Percentiles rank a stretch among this genome's conserved stretches.
Conservation (phyloP, 2,888 invertebrate genomes). For the Bimastos eiseni region DNA sequence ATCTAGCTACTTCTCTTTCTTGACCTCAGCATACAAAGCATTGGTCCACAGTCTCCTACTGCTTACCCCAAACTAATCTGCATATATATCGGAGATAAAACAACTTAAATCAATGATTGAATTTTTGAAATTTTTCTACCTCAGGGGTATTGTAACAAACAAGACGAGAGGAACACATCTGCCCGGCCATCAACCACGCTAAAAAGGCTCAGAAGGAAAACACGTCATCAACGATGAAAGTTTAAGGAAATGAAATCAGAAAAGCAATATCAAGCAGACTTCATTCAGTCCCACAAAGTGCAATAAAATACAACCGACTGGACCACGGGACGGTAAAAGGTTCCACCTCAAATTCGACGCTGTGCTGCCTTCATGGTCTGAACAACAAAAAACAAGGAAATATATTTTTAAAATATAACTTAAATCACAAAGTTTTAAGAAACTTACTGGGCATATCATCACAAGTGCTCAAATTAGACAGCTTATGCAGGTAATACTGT, state of each 20-base stretch:
- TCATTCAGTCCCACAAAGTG: not conserved
- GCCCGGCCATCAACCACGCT: not conserved
- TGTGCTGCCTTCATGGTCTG: not conserved
- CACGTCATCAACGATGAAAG: not conserved
- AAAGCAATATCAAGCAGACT: not conserved
- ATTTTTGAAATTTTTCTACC: not conserved
- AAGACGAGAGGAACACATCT: not conserved
- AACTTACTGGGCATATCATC: too few species aligned
- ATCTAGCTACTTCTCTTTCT: not conserved
- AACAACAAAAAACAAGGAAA: not conserved
- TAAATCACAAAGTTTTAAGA: not conserved
- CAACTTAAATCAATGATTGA: not conserved
- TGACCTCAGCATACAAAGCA: not conserved
- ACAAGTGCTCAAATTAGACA: not conserved
- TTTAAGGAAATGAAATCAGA: constrained; percentile 6
- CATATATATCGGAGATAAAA: too few species aligned
- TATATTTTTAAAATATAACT: not conserved
- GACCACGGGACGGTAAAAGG: not conserved
- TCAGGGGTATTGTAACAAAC: not conserved
- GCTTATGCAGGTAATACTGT: not conserved
- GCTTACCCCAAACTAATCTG: not conserved
- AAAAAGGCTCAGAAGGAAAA: constrained; percentile 1
- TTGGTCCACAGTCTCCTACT: not conserved
- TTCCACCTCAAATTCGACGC: constrained; percentile 6
- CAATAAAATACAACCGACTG: not conserved